A percentile compares a stretch with the other conserved stretches of the same genome.
Conservation (phyloP, 2,797 vertebrate species). For the Petrocephalus sullivani region DNA sequence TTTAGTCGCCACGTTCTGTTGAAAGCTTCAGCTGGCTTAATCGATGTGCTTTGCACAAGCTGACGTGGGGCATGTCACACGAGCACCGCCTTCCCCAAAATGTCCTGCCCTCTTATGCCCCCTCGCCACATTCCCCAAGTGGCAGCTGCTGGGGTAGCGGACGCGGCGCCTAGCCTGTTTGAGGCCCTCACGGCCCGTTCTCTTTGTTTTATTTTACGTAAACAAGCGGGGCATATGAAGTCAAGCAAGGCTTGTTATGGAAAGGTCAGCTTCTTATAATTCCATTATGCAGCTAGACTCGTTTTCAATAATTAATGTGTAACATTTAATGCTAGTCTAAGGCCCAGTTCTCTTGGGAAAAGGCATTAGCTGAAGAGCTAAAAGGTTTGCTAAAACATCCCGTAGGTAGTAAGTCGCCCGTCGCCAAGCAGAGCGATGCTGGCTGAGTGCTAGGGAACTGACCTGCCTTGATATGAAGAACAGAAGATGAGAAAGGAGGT, state of each 20-base stretch:
- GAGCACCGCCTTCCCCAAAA: constrained; percentile 31
- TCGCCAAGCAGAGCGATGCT: background rate
- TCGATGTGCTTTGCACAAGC: constrained; percentile 50
- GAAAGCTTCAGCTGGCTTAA: constrained; percentile 20
- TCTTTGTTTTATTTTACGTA: background rate
- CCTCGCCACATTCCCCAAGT: background rate
- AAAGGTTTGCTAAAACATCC: background rate
- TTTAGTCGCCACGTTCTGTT: background rate
- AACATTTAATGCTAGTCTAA: background rate
- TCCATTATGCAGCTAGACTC: background rate
- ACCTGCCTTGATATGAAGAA: constrained; percentile 29
- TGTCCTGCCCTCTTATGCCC: constrained; percentile 23
- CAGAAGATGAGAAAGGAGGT: constrained; percentile 36
- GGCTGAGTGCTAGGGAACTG: background rate
- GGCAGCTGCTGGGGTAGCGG: background rate
- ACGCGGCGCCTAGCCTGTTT: background rate
- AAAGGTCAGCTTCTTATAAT: constrained; percentile 1
- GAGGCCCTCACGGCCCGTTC: background rate
- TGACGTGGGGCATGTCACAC: constrained; percentile 26
- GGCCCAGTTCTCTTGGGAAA: background rate
- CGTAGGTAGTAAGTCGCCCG: background rate
- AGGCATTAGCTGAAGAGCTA: background rate
- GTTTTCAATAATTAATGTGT: constrained; percentile 11
- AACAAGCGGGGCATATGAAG: background rate
- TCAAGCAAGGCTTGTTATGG: constrained; percentile 11